Evolutionary conservation across 2,113 vertebrate genomes (phyloP), one percentile per base, ranked within the genome.

Genomic region (Seriola rivoliana): DNA sequence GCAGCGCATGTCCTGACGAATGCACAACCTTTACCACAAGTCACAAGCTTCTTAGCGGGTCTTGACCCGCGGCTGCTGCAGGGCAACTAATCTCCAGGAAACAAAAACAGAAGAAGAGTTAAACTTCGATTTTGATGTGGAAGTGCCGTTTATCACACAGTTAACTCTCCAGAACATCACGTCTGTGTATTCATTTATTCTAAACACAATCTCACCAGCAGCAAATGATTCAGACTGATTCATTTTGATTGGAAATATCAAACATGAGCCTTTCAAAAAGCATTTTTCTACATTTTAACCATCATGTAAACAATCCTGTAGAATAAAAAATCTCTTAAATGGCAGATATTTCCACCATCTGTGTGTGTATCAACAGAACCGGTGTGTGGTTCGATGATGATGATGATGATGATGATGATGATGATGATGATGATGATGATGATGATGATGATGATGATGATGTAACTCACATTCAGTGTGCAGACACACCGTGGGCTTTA

Each of bases 11-110:
- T 66, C n/a, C 69, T 14, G 13, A 23, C 76, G 12, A 32, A 42
- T 2, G 21, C 36, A 46, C 21, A 54, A 23, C 21, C 54, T 38
- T 29, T 2, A 9, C 9, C 44, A 19, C 57, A 52, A 44, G 69
- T 50, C 66, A 52, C 67, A 89, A 89, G 88, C 88, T 60, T 90
- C 85, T 87, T 85, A 89, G 55, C 36, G 78, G 54, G 75, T 70
- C 71, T 25, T 80, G 75, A 76, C 78, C 74, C 60, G 32, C 4
- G n/a, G 13, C 23, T 54, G 63, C 70, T 12, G 42, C 70, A 46
- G 44, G 62, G 52, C 52, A 36, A 7, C 55, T 88, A 70, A 87
- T 87, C 88, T 75, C 75, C 64, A 46, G 21, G 4, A 76, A 71
- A 68, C 38, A 38, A 11, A 80, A 29, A 58, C 17, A 29, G 23